phyloP scores from a whole-genome alignment of 2,113 vertebrate species.

The Elephas maximus region DNA sequence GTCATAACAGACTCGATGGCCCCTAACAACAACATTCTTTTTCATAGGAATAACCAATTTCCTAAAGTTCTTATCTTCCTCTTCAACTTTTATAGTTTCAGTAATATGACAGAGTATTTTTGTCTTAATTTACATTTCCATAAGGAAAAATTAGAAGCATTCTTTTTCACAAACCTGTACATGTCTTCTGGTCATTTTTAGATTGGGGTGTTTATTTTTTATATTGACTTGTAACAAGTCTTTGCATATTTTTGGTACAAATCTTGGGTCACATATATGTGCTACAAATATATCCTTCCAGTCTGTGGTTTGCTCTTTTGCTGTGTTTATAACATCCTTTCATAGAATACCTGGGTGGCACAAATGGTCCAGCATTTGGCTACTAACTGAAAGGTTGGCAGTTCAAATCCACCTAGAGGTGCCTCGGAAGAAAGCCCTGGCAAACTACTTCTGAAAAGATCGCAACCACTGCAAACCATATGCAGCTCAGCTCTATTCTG shows the following conservation, averaged over 20 bases:
- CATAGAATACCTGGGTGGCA: no score
- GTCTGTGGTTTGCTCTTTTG: not conserved
- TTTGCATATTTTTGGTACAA: not conserved
- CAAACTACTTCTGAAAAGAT: no score
- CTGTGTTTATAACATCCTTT: not conserved
- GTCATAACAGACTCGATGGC: no score
- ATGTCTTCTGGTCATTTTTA: not conserved
- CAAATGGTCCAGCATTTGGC: no score
- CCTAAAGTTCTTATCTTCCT: not conserved
- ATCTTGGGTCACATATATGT: no score
- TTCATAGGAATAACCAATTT: not conserved
- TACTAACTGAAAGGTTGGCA: no score
- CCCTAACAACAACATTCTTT: no score
- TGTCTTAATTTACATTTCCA: not conserved
- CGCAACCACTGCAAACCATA: no score
- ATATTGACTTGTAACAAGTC: not conserved
- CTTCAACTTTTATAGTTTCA: no score
- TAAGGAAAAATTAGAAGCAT: not conserved
- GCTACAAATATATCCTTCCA: not conserved
- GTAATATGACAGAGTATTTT: accelerated
- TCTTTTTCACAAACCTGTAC: not conserved
- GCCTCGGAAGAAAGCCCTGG: no score
- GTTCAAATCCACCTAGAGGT: no score
- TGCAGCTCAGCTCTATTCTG: no score
- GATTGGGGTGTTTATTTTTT: not conserved